These are phyloP conservation scores for Paragorgia papillata DNA, from an alignment of 92 coral and sea anemone genomes.

Conservation along the genomic window DNA sequence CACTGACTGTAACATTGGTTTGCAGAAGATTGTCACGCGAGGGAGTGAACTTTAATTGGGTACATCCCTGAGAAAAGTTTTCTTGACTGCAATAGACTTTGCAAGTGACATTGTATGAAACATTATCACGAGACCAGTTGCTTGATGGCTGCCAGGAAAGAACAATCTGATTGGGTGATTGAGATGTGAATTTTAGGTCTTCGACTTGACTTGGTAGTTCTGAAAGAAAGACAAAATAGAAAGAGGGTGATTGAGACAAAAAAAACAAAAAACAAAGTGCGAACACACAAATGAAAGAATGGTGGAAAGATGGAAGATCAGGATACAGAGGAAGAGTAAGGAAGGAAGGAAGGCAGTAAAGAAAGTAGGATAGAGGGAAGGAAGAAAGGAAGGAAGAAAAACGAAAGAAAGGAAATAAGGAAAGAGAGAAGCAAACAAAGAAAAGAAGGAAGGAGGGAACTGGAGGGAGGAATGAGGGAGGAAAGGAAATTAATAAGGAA, in stretches of 20 bases:
- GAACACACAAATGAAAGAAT: background rate
- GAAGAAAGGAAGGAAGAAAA: background rate
- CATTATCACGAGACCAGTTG: background rate
- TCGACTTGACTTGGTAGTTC: conserved; percentile 8
- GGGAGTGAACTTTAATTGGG: conserved; percentile 17
- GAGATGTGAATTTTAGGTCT: conserved; percentile 19
- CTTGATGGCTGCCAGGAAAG: conserved; percentile 17
- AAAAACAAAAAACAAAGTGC: background rate
- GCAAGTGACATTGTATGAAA: conserved; percentile 4
- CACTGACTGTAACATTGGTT: conserved; percentile 22
- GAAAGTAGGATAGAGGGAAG: background rate
- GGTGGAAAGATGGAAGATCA: background rate
- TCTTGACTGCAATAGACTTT: background rate
- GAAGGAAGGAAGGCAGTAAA: background rate
- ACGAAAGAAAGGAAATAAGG: no score
- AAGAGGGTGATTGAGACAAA: background rate
- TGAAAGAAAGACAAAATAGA: background rate
- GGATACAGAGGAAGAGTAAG: background rate
- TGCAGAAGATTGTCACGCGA: background rate
- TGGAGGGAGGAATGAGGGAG: background rate
- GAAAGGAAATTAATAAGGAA: background rate
- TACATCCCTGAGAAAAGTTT: background rate
- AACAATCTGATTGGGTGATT: background rate
- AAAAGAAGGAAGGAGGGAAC: background rate
- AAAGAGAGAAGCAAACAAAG: no score